Evolutionary conservation across 2,113 vertebrate genomes (phyloP).

Genomic region (Cynocephalus volans): DNA sequence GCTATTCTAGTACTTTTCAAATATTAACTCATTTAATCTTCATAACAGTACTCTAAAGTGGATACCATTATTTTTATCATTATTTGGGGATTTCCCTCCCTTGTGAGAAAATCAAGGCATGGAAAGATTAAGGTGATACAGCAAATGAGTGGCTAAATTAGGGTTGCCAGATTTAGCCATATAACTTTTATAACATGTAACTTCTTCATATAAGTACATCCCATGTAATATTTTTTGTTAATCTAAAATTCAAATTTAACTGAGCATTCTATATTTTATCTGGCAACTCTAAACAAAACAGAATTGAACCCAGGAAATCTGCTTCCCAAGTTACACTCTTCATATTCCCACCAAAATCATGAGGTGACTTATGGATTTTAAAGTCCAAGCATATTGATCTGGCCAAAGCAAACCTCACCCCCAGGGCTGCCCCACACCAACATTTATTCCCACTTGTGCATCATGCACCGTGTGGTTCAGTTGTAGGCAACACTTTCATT

Average conservation of each 20-base stretch:
- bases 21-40: background rate
- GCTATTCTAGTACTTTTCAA: background rate
- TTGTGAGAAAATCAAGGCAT: background rate
- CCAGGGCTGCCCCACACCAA: rapidly evolving
- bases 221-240: background rate
- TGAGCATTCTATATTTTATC: background rate
- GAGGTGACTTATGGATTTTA: background rate
- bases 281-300: background rate
- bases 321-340: too few relatives aligned
- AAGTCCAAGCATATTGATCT: background rate
- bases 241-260: background rate
- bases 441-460: background rate
- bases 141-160: background rate
- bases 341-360: background rate
- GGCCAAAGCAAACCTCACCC: background rate
- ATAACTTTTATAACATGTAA: background rate
- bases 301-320: background rate
- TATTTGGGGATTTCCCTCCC: background rate
- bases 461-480: rapidly evolving
- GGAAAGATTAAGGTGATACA: background rate
- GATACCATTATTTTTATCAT: background rate
- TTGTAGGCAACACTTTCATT: background rate
- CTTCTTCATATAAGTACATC: background rate
- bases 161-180: background rate
- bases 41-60: background rate